Evolutionary conservation across 2,888 invertebrate genomes (phyloP), one percentile per base, ranked within the genome.

Genomic region (Augochlorella aurata): DNA sequence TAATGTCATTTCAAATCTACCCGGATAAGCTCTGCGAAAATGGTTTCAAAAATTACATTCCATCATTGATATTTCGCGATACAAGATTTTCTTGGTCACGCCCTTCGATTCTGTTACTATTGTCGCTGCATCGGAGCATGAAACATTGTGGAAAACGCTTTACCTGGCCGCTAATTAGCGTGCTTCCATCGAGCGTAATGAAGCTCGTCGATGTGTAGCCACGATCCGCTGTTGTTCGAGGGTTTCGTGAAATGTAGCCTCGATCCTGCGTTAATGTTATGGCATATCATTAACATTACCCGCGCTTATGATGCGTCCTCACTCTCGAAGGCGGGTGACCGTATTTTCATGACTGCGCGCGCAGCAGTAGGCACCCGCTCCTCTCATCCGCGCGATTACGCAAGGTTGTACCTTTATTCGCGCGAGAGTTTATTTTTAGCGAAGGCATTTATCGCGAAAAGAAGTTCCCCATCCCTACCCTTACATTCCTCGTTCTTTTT

Each of bases 231-330:
- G 67, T 52, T 68, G 63, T 47, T 74, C 67, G 47, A 58, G 50
- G 52, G 44, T 18, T 52, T 29, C 29, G 50, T 49, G 49, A 29
- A 68, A n/a, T 63, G 63, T 24, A 16, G 45, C 54, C 74, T 29
- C 70, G 21, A 58, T 61, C 24, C 70, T 70, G 69, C 68, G 72
- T 75, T 84, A 85, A 85, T 77, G 81, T 71, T 77, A 77, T 74
- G 74, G 74, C 77, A 77, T 85, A 74, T 74, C 77, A 70, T 84
- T 84, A 84, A 63, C 76, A 65, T 63, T 70, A 52, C 47, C n/a
- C 16, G 12, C 52, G 69, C 74, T 29, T 69, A 44, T 54, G 69
- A 29, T 54, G 29, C 63, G 29, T 72, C 72, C 52, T 49, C 52
- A 52, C 67, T 68, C 63, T 72, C 71, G 80, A 61, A 72, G 79